Evolutionary conservation across 2,797 vertebrate species (phyloP).

Genomic region (Muscicapa comitata): DNA sequence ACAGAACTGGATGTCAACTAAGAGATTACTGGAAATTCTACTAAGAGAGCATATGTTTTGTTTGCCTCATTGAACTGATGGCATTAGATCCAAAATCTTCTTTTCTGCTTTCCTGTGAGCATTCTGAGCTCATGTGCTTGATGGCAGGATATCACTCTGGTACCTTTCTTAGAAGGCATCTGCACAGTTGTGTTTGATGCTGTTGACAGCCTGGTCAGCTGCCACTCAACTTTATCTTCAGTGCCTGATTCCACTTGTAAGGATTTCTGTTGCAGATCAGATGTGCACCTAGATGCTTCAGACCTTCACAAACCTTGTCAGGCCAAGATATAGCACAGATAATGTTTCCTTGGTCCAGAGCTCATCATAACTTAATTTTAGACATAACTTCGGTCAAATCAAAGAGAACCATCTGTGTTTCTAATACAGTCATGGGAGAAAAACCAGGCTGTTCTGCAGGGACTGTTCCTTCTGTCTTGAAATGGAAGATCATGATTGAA

Average conservation of each 20-base stretch:
- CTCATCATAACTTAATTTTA: neutral
- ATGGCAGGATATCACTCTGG: neutral
- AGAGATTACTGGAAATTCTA: neutral
- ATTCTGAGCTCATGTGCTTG: neutral
- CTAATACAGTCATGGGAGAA: neutral
- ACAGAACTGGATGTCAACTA: neutral
- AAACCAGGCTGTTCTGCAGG: neutral
- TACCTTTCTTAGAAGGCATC: slow-evolving; percentile 41
- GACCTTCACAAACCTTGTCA: neutral
- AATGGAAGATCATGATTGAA: neutral
- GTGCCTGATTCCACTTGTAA: slow-evolving; percentile 14
- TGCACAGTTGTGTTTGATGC: neutral
- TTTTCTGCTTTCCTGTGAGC: slow-evolving; percentile 4
- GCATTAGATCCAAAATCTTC: neutral
- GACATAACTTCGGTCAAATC: neutral
- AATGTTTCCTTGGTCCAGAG: neutral
- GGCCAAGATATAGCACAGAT: neutral
- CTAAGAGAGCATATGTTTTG: neutral
- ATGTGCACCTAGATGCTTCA: neutral
- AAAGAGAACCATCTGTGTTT: neutral
- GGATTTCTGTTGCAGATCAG: neutral
- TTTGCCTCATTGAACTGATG: slow-evolving; percentile 19
- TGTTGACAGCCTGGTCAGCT: slow-evolving; percentile 32
- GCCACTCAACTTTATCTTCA: slow-evolving; percentile 46
- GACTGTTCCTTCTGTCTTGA: neutral